Conservation (phyloP, 2,113 vertebrate species). For the Lota lota region DNA sequence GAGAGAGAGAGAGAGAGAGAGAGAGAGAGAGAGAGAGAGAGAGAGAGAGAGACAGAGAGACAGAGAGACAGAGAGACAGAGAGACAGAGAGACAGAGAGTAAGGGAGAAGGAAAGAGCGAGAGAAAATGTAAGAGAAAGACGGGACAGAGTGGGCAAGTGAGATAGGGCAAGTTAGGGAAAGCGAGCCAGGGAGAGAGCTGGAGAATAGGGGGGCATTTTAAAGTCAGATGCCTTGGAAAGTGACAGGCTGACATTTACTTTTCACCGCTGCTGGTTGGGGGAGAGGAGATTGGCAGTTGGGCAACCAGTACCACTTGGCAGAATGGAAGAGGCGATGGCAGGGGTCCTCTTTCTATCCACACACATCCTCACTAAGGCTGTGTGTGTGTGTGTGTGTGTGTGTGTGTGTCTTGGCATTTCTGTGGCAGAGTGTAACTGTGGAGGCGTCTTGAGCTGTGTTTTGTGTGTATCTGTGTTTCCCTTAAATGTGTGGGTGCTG, state of each 20-base stretch:
- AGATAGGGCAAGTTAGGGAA: background rate
- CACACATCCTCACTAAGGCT: conserved; percentile 45
- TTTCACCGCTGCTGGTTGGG: conserved; percentile 61
- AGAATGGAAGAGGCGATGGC: conserved; percentile 63
- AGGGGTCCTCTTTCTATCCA: conserved; percentile 60
- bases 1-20: conserved; percentile 21
- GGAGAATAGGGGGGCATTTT: conserved; percentile 42
- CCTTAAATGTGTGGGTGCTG: no score
- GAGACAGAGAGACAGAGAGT: background rate
- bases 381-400: conserved; percentile 11
- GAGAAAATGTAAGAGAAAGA: conserved; percentile 25
- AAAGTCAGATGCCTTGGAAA: conserved; percentile 59
- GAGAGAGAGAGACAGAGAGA: background rate
- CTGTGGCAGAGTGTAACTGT: conserved; percentile 23
- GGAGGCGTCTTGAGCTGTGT: conserved; percentile 43
- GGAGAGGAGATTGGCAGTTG: conserved; percentile 62
- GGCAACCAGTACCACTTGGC: conserved; percentile 62
- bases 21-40: conserved; percentile 22
- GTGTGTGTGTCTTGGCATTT: conserved; percentile 6
- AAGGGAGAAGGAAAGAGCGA: conserved; percentile 16
- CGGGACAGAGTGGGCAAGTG: background rate
- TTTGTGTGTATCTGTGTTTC: conserved; percentile 15
- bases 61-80: background rate
- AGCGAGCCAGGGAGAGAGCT: background rate
- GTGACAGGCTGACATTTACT: conserved; percentile 73